Evolutionary conservation across 2,113 vertebrate genomes (phyloP).

Genomic region (Cyprinodon tularosa): DNA sequence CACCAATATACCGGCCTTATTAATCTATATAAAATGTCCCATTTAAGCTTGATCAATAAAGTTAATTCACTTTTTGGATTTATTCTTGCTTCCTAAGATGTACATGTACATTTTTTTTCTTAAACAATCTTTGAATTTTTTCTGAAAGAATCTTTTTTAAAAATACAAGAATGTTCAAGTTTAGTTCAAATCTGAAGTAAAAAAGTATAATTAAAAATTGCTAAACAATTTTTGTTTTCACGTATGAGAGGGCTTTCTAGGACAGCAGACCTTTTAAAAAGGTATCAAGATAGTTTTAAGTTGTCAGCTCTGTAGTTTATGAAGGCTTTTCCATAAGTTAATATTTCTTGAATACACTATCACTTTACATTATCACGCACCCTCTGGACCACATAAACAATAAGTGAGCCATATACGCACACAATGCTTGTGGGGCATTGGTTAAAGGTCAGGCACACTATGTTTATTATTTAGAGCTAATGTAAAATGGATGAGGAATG

Average conservation of each 20-base stretch:
- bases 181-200: background rate
- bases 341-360: background rate
- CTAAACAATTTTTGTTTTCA: background rate
- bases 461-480: background rate
- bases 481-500: background rate
- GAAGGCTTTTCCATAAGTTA: background rate
- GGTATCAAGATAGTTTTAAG: background rate
- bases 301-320: constrained; percentile 7
- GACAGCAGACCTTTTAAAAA: background rate
- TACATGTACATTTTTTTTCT: too few relatives aligned
- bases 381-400: constrained; percentile 20
- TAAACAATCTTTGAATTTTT: too few relatives aligned
- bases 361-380: constrained; percentile 11
- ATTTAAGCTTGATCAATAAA: too few relatives aligned
- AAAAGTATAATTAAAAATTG: background rate
- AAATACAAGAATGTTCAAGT: background rate
- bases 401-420: background rate
- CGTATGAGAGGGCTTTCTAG: background rate
- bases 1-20: too few relatives aligned
- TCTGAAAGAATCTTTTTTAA: too few relatives aligned
- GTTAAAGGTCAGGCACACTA: constrained; percentile 36
- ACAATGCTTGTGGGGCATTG: background rate
- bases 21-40: too few relatives aligned
- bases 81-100: too few relatives aligned
- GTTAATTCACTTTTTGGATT: too few relatives aligned